These are phyloP conservation scores for Cirrhinus mrigala DNA, from an alignment of 2,797 vertebrate species.

Conservation along the genomic window DNA sequence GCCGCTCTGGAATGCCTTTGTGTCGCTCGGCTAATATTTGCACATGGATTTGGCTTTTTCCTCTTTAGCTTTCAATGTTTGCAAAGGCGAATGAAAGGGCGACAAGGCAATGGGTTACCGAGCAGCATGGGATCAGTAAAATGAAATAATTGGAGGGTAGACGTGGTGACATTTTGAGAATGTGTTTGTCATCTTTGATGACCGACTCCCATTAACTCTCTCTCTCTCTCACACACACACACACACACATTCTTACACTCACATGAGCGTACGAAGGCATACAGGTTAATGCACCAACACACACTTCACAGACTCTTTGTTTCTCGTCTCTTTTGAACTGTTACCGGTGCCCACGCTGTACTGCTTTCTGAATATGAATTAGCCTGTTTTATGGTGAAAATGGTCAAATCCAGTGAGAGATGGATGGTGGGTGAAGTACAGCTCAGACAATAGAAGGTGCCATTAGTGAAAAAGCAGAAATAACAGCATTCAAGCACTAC, in stretches of 20 bases:
- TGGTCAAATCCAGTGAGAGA: neutral
- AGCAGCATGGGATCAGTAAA: conserved; percentile 68
- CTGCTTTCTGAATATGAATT: conserved; percentile 18
- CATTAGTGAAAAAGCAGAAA: conserved; percentile 30
- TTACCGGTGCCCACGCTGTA: neutral
- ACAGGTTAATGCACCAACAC: conserved; percentile 16
- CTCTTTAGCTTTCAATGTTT: conserved; percentile 73
- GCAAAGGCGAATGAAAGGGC: conserved; percentile 76
- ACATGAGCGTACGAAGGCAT: neutral
- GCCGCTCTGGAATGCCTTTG: conserved; percentile 81
- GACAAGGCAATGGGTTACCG: conserved; percentile 75
- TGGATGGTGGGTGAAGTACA: neutral
- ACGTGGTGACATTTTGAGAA: conserved; percentile 57
- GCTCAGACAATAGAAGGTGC: conserved; percentile 9
- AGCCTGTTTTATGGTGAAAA: conserved; percentile 16
- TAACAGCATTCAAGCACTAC: conserved; percentile 11
- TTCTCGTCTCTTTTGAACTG: neutral
- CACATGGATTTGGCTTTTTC: conserved; percentile 74
- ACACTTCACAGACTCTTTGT: conserved; percentile 13
- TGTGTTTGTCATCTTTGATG: conserved; percentile 19
- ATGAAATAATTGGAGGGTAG: conserved; percentile 20
- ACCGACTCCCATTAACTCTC: conserved; percentile 1
- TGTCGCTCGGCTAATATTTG: conserved; percentile 80
- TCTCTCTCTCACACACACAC: conserved; percentile 40
- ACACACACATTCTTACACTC: neutral